Base-by-base conservation (phyloP, 2,888 invertebrate genomes). In the Sesia bembeciformis region DNA sequence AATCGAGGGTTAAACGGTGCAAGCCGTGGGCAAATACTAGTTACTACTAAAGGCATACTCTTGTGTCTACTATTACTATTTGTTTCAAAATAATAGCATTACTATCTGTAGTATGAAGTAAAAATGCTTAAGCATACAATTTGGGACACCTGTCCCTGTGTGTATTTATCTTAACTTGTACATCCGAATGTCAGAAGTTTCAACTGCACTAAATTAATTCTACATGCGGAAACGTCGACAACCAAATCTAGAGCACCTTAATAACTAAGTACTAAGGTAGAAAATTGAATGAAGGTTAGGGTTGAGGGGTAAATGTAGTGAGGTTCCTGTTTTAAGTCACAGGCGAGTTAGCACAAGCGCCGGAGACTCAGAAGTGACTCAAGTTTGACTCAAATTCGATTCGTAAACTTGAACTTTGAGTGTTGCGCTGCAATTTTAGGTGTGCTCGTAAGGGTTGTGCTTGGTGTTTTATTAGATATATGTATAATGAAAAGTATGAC, bases 101-200 rank as follows among this genome's bases (percentile, higher is more conserved):
- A 23, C 23, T 23, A 23, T 23, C 23, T 23, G 23, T 23, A 23
- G 23, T 23, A 62, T 62, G 60, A 62, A 61, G 59, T 55, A 53
- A 52, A 62, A 65, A 60, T 61, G 61, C 60, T 60, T 56, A 54
- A 54, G 54, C 57, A 60, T 60, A 58, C 63, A 62, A 63, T 65
- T 61, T 57, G 58, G 53, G 53, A 59, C 63, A 61, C 61, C 60
- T 59, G 57, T 52, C 62, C 60, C 61, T 55, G 53, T 57, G 54
- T 46, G 46, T 46, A 46, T 7, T 46, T 59, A 52, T 60, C 61
- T 60, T 60, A 60, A 62, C 60, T 63, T 61, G 60, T 62, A 61
- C 58, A 62, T 62, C 61, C 63, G 63, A 64, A 66, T 66, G 63
- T 62, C 64, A 62, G 60, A 66, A 66, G 64, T 58, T 61, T 54